Evolutionary conservation across 1,140 invertebrate genomes (phyloP).

Genomic region (Zaprionus ghesquierei): DNA sequence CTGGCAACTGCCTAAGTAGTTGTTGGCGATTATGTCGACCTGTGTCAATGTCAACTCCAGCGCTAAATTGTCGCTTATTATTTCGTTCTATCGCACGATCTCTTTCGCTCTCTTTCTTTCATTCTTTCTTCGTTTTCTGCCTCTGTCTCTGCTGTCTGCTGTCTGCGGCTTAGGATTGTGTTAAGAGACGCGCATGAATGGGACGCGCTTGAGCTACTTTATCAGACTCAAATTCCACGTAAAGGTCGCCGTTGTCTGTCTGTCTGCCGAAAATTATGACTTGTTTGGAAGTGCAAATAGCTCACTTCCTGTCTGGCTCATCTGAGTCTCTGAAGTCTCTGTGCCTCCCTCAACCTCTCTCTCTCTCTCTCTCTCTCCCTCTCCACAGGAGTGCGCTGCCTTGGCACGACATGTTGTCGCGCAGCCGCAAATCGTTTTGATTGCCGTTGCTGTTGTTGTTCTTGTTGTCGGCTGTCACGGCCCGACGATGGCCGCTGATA

Average conservation of each 20-base stretch:
- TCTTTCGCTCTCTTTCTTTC: neutral
- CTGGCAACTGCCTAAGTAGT: constrained; percentile 39
- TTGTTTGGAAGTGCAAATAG: constrained; percentile 80
- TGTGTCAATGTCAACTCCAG: constrained; percentile 73
- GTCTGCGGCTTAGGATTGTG: neutral
- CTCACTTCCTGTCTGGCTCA: constrained; percentile 69
- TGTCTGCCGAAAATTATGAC: constrained; percentile 80
- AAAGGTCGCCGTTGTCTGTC: constrained; percentile 45
- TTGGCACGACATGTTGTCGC: constrained; percentile 18
- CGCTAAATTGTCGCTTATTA: constrained; percentile 80
- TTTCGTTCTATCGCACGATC: neutral
- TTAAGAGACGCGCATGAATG: constrained; percentile 21
- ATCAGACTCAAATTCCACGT: constrained; percentile 64
- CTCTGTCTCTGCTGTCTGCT: too few species aligned
- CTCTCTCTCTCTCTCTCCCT: neutral
- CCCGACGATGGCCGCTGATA: constrained; percentile 68
- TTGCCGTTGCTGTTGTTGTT: constrained; percentile 39
- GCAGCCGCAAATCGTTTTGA: constrained; percentile 59
- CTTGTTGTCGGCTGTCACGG: constrained; percentile 67
- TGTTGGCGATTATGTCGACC: constrained; percentile 13
- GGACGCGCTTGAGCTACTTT: constrained; percentile 41
- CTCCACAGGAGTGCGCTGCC: constrained; percentile 1
- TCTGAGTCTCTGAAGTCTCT: too few species aligned
- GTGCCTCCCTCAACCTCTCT: neutral
- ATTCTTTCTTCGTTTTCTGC: neutral